Evolutionary conservation across 2,797 vertebrate genomes (phyloP), one percentile per base, ranked within the genome.

Genomic region (Phoebastria nigripes): DNA sequence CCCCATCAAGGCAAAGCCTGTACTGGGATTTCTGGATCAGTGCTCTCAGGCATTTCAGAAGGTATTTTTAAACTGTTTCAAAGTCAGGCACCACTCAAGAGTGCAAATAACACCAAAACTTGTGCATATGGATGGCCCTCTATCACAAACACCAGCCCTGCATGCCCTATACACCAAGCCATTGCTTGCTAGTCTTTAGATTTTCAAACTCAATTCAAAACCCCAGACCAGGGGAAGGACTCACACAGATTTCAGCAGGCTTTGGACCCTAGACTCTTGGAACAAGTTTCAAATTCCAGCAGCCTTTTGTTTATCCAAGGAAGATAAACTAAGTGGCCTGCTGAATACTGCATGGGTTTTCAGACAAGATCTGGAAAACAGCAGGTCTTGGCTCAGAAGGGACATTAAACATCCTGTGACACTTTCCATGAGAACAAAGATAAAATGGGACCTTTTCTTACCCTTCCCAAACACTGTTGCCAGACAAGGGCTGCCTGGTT

Each of bases 261-360:
- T 76, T 81, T 91, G 91, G 96, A 95, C 94, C 94, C 94, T 96
- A 79, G 88, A 94, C 95, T 96, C 88, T 82, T 73, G 95, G 94
- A 96, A 92, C 88, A 70, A 90, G 91, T 90, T 96, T 96, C 96
- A 96, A 92, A 96, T 97, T 96, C 88, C 90, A 96, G 67, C 91
- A 73, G 81, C 74, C 67, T 92, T 93, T 77, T 94, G 92, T 95
- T 97, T 96, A 95, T 95, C 83, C 86, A 94, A 87, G 76, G 74
- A 90, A 96, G 95, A 96, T 96, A 97, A 97, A 96, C 91, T 41
- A 76, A 87, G 81, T 82, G 77, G 94, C 80, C 83, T 59, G 82
- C 85, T 84, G 88, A 82, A 94, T 90, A 52, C 47, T 37, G 59
- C 77, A 52, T 42, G 73, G 52, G 81, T 62, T 94, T 84, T 96